These are phyloP conservation scores for Uropsilus gracilis DNA, from an alignment of 2,113 vertebrate genomes.

Conservation along the genomic window DNA sequence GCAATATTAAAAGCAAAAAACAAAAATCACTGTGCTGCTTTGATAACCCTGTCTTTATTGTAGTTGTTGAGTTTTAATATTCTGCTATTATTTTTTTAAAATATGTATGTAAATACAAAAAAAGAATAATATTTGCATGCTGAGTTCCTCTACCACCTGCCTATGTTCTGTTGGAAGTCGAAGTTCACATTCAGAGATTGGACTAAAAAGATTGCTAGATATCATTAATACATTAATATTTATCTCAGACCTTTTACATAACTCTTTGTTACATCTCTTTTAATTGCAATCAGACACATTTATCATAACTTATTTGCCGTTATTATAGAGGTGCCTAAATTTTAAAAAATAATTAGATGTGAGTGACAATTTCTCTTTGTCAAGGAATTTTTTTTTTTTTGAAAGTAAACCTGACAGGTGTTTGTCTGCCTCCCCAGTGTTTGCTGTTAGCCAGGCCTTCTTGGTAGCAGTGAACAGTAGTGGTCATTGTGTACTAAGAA, in stretches of 20 bases:
- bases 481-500: not conserved
- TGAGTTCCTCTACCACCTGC: not conserved
- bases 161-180: not conserved
- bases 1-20: not conserved
- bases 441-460: not conserved
- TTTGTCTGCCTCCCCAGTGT: not conserved
- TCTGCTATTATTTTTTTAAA: conserved; percentile 12
- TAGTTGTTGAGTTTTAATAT: not conserved
- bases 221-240: not conserved
- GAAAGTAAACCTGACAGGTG: not conserved
- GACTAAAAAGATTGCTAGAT: not conserved
- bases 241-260: not conserved
- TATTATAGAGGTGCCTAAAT: not conserved
- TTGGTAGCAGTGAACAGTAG: not conserved
- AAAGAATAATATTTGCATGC: not conserved
- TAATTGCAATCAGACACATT: not conserved
- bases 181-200: not conserved
- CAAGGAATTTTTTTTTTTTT: not conserved
- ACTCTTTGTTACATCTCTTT: not conserved
- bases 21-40: not conserved
- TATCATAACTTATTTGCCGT: conserved; percentile 2
- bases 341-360: not conserved
- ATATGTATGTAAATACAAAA: not conserved
- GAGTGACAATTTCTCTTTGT: not conserved
- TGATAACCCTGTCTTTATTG: conserved; percentile 18